phyloP scores from a whole-genome alignment of 64 coral and sea anemone genomes.

The Stylophora pistillata region DNA sequence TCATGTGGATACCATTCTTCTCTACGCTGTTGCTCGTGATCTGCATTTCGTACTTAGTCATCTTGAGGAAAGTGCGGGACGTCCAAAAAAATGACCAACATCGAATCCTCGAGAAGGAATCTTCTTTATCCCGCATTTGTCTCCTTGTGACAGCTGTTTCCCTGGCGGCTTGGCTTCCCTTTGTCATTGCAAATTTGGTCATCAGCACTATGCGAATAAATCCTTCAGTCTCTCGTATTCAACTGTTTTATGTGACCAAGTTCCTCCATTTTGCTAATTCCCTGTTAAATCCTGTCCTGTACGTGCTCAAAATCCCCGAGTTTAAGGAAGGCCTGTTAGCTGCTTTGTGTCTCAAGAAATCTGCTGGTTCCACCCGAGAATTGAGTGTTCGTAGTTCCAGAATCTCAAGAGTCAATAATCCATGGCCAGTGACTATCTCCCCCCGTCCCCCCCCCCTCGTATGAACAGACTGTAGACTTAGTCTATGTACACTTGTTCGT shows the following conservation, averaged over 20 bases:
- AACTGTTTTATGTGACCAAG: neutral
- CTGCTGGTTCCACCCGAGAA: neutral
- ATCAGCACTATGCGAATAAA: neutral
- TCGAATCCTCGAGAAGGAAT: neutral
- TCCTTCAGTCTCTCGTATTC: neutral
- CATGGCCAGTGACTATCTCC: too few relatives aligned
- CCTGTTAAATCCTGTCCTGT: constrained; percentile 1
- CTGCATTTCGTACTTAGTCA: neutral
- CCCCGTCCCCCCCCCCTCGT: too few relatives aligned
- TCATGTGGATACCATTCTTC: neutral
- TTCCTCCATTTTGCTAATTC: constrained; percentile 19
- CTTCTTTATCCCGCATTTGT: constrained; percentile 12
- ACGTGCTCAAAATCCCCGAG: constrained; percentile 7
- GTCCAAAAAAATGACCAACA: neutral
- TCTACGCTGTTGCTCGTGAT: neutral
- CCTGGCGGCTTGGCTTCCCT: neutral
- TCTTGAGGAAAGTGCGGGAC: neutral
- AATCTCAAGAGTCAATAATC: too few relatives aligned
- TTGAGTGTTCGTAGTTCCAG: neutral
- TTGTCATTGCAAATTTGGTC: neutral
- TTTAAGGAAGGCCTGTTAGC: neutral
- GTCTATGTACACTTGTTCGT: too few relatives aligned
- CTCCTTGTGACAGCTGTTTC: neutral
- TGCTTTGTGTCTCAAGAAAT: neutral
- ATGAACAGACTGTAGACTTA: too few relatives aligned